Evolutionary conservation across 2,888 invertebrate species (phyloP), one percentile per base, ranked within the genome.

Genomic region (Anaspis maculata): DNA sequence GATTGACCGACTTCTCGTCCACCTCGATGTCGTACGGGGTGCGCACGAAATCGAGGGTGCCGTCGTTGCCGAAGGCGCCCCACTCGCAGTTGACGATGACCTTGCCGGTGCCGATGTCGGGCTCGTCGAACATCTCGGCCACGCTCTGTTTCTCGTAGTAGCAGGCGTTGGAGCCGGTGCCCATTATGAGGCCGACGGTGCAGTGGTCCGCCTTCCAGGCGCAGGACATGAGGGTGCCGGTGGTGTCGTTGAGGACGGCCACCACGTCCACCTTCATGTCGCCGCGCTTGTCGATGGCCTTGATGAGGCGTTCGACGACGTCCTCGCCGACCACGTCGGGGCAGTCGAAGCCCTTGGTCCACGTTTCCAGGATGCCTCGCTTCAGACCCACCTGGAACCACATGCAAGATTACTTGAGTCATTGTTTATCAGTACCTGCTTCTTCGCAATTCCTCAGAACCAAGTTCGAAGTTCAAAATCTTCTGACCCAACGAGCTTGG

Each of bases 311-410:
- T 49, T 78, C 77, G 2, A 94, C 95, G 11, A 97, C 92, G 61
- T 96, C 92, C 58, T 90, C 76, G 3, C 83, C 83, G 28, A 90
- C 86, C 3, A 92, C 92, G 3, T 89, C 92, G 13, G 80, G 79
- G 64, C 94, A 94, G 46, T 86, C 86, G 69, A 96, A 97, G 3
- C 94, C 94, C 68, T 97, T 97, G 9, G 96, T 96, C 96, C 96
- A 97, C 27, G 83, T 76, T 50, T 87, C 85, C 30, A 96, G 72
- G 21, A 82, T 64, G 12, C 94, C 94, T 55, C 81, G 80, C 4
- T 89, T 90, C 12, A 96, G 74, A 1, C 94, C 91, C 49, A 81
- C 66, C 65, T 96, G 95, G n/a, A n/a, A n/a, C n/a, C n/a, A n/a
- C n/a, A n/a, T n/a, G n/a, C n/a, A n/a, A n/a, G n/a, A n/a, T n/a